A percentile compares a stretch with the other conserved stretches of the same genome.
These are phyloP conservation scores for Venustaconcha ellipsiformis DNA, from an alignment of 1,140 invertebrate species.

Conservation along the genomic window DNA sequence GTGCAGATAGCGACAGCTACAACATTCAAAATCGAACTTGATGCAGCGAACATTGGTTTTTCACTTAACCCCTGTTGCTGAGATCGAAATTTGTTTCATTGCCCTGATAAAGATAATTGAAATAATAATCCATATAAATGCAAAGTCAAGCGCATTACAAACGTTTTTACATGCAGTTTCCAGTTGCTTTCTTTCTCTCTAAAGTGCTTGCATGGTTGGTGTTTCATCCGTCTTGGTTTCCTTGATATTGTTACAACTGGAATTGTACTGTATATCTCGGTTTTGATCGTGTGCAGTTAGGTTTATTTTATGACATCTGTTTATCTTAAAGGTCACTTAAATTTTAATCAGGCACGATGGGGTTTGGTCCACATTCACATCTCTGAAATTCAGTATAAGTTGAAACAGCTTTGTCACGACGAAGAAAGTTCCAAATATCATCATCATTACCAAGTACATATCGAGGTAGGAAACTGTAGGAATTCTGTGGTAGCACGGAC, in stretches of 20 bases:
- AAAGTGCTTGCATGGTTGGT: too few relatives aligned
- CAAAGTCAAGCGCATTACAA: too few relatives aligned
- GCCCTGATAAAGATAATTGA: too few relatives aligned
- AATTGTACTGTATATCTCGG: too few relatives aligned
- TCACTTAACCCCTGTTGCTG: too few relatives aligned
- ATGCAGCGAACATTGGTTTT: too few relatives aligned
- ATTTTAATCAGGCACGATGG: background rate
- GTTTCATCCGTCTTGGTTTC: background rate
- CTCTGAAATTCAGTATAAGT: background rate
- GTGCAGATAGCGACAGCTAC: too few relatives aligned
- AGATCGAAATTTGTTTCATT: too few relatives aligned
- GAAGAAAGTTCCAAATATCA: slow-evolving; percentile 2
- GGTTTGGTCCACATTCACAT: background rate
- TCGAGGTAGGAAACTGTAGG: slow-evolving; percentile 30
- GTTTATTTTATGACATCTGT: background rate
- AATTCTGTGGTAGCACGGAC: slow-evolving; percentile 32
- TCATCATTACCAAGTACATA: slow-evolving; percentile 25
- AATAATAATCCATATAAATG: too few relatives aligned
- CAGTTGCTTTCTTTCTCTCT: background rate
- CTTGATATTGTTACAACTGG: background rate
- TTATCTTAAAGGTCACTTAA: background rate
- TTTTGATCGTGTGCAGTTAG: background rate
- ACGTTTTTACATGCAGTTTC: background rate
- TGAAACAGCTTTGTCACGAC: background rate
- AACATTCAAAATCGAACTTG: too few relatives aligned